Conservation (phyloP, 2,113 vertebrate species). For the human region DNA sequence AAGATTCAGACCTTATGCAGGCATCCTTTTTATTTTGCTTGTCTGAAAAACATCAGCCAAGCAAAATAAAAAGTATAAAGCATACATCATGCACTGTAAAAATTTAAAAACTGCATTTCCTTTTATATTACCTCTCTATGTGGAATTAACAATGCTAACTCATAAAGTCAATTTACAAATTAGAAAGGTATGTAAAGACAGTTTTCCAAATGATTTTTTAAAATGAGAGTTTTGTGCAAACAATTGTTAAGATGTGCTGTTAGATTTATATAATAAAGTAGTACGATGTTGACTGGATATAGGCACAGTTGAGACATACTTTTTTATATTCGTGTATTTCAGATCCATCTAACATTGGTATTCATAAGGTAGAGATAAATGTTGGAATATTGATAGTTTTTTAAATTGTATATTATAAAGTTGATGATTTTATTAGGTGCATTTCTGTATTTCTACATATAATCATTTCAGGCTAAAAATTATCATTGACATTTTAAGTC, state of each 20-base stretch:
- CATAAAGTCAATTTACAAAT: background rate
- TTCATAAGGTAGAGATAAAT: background rate
- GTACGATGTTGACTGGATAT: background rate
- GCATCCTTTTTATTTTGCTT: background rate
- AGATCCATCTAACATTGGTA: background rate
- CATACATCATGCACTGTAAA: background rate
- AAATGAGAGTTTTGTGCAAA: background rate
- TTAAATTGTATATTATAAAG: background rate
- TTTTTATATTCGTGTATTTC: background rate
- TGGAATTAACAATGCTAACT: background rate
- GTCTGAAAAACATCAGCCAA: background rate
- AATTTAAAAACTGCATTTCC: background rate
- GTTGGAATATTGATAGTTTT: background rate
- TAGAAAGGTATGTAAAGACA: background rate
- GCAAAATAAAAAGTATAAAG: no score
- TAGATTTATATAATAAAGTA: background rate
- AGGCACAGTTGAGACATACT: background rate
- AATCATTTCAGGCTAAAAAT: constrained; percentile 16
- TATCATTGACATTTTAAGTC: constrained; percentile 49
- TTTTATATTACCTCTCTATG: background rate
- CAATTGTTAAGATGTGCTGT: background rate
- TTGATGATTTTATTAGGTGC: background rate
- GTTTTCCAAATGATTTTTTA: background rate
- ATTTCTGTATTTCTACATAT: background rate
- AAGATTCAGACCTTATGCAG: background rate